These are phyloP conservation scores for Dipodomys stephensi DNA, from an alignment of 2,113 vertebrate species.

Conservation along the genomic window DNA sequence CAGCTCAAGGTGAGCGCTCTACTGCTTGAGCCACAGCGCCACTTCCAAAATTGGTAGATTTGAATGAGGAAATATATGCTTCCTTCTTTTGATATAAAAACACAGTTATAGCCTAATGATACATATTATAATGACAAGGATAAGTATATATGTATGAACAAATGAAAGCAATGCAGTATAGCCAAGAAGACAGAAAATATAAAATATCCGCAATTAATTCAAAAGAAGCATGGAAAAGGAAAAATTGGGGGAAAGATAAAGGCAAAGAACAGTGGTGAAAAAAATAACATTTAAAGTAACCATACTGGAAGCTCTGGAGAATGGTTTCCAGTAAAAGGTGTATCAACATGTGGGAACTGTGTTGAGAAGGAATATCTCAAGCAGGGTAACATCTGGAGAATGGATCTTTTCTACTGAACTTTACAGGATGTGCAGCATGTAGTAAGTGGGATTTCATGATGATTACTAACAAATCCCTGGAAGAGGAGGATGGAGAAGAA, in stretches of 20 bases:
- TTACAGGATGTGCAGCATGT: constrained; percentile 91
- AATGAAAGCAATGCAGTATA: no score
- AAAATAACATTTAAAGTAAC: not conserved
- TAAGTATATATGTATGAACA: not conserved
- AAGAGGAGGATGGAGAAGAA: constrained; percentile 95
- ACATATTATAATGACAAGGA: not conserved
- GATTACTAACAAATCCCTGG: constrained; percentile 90
- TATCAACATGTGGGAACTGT: no score
- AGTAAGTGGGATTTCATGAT: constrained; percentile 94
- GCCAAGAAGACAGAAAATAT: not conserved
- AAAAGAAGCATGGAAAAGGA: not conserved
- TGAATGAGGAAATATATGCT: not conserved
- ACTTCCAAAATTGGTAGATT: not conserved
- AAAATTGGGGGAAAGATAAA: not conserved
- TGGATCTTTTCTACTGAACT: constrained; percentile 96
- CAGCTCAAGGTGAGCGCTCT: no score
- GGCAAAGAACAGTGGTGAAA: not conserved
- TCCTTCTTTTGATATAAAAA: not conserved
- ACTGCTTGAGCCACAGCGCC: no score
- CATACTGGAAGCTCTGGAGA: no score
- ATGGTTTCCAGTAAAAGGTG: no score
- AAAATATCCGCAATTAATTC: not conserved
- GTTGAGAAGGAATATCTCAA: no score
- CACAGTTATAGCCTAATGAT: not conserved
- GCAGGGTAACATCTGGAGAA: constrained; percentile 94